Evolutionary conservation across 1,140 invertebrate species (phyloP), one percentile per base, ranked within the genome.

Genomic region (Drosophila sturtevanti): DNA sequence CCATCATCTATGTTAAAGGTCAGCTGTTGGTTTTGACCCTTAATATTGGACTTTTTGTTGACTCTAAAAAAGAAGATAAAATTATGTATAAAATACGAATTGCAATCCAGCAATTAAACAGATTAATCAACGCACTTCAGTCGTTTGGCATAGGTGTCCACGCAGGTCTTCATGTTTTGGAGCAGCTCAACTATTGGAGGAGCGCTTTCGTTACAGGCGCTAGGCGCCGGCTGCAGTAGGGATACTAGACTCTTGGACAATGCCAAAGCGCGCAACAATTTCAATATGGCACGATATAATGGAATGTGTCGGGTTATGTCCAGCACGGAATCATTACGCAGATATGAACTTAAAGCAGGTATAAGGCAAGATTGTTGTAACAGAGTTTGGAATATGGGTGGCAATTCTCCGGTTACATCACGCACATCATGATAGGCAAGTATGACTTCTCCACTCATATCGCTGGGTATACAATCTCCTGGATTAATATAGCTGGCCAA

Each of bases 241-340:
- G 94, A 93, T 0, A 95, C 94, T 56, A 97, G 90, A 76, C 95
- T 94, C 35, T 93, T 93, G 54, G 94, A 96, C 2, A 95, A 92
- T 7, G 96, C 95, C 73, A 98, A 93, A 4, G 96, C 96, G 69
- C 97, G 94, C 54, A 98, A 93, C 48, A 98, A 92, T 79, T 96
- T 95, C 65, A 98, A 92, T 66, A 98, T 94, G 27, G 97, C 95
- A 89, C 96, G 94, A 92, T 98, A 98, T 51, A 98, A 93, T 6
- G 97, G 97, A 91, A 98, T 97, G 92, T 98, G 97, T 10, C 97
- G 94, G 5, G 98, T 97, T 96, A 99, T 98, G 91, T 99, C 98
- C 82, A 99, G 92, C 56, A 98, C 97, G 92, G 98, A 98, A 92
- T 99, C 98, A 89, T 99, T 99, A 75, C 97, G 94, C 22, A 99